phyloP scores from a whole-genome alignment of 1,140 invertebrate genomes.

The Bombus pyrosoma region DNA sequence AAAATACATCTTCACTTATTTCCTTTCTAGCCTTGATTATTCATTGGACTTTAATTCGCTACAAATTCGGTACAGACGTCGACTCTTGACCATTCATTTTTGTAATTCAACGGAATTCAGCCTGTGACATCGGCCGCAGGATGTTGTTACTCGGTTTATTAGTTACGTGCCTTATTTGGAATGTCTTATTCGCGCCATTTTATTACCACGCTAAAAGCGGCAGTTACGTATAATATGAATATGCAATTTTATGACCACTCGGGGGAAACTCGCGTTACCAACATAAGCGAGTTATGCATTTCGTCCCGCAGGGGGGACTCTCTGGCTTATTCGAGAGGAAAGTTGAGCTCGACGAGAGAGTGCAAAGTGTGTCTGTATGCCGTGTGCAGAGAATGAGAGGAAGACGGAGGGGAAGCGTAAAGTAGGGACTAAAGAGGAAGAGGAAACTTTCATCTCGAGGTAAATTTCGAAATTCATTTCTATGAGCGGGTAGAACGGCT shows the following conservation, averaged over 20 bases:
- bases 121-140: background rate
- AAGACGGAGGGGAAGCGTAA: background rate
- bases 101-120: no score
- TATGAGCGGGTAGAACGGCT: background rate
- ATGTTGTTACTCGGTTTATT: slow-evolving; percentile 13
- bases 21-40: no score
- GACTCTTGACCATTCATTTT: no score
- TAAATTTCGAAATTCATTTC: slow-evolving; percentile 61
- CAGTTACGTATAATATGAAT: slow-evolving; percentile 64
- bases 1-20: no score
- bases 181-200: slow-evolving; percentile 61
- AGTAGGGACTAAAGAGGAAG: background rate
- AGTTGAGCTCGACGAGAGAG: slow-evolving; percentile 46
- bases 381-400: background rate
- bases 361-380: slow-evolving; percentile 15
- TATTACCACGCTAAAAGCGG: slow-evolving; percentile 60
- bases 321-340: slow-evolving; percentile 60
- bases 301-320: slow-evolving; percentile 47
- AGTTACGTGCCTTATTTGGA: slow-evolving; percentile 34
- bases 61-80: no score
- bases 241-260: slow-evolving; percentile 70
- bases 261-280: slow-evolving; percentile 56
- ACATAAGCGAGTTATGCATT: slow-evolving; percentile 60
- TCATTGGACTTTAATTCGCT: no score
- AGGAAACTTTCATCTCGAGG: slow-evolving; percentile 31